A percentile compares a stretch with the other conserved stretches of the same genome.
Conservation (phyloP, 2,113 vertebrate genomes). For the Hassar affinis region DNA sequence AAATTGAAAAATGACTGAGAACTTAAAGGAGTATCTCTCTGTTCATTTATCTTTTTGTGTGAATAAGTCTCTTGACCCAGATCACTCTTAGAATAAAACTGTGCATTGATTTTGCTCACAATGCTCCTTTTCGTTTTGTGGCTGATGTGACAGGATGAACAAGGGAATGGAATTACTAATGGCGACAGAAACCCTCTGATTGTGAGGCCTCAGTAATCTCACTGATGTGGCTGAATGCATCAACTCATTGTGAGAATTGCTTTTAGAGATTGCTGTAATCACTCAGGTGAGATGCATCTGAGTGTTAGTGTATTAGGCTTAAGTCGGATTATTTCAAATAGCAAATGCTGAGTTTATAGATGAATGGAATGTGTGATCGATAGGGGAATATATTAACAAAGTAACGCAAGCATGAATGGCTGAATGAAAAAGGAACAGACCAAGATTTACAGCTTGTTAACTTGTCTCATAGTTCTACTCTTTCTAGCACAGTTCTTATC, state of each 20-base stretch:
- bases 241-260: slow-evolving; percentile 28
- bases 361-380: not conserved
- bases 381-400: not conserved
- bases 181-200: slow-evolving; percentile 59
- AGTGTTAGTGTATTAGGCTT: slow-evolving; percentile 5
- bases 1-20: not conserved
- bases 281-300: slow-evolving; percentile 9
- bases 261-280: slow-evolving; percentile 29
- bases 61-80: slow-evolving; percentile 23
- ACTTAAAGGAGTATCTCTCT: slow-evolving; percentile 41
- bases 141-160: slow-evolving; percentile 68
- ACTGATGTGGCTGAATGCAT: slow-evolving; percentile 15
- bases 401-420: not conserved
- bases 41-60: slow-evolving; percentile 43
- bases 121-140: slow-evolving; percentile 52
- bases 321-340: not conserved
- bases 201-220: slow-evolving; percentile 28
- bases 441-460: not conserved
- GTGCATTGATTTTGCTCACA: slow-evolving; percentile 56
- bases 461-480: not conserved
- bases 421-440: slow-evolving; percentile 2
- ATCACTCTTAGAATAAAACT: slow-evolving; percentile 43
- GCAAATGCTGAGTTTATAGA: not conserved
- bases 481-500: not conserved
- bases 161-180: slow-evolving; percentile 72